Evolutionary conservation across 2,797 vertebrate species (phyloP).

Genomic region (Kryptolebias ocellatus): DNA sequence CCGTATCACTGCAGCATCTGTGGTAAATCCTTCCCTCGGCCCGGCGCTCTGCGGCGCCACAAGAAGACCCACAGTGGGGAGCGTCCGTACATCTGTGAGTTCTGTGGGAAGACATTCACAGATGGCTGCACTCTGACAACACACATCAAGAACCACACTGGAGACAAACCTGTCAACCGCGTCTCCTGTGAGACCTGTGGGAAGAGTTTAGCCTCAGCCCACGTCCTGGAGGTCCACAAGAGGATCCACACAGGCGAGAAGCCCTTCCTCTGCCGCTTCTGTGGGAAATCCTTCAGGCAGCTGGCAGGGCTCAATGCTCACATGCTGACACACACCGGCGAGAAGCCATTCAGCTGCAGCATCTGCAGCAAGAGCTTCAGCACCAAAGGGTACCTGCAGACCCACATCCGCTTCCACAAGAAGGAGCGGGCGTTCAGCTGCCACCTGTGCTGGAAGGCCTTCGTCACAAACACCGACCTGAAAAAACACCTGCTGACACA

Average conservation of each 20-base stretch:
- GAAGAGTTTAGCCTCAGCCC: constrained; percentile 57
- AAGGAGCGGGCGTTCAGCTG: constrained; percentile 49
- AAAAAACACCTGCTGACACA: constrained; percentile 65
- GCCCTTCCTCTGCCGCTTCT: constrained; percentile 50
- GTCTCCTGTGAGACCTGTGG: constrained; percentile 55
- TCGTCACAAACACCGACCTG: constrained; percentile 64
- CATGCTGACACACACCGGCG: constrained; percentile 53
- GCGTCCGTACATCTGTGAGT: constrained; percentile 73
- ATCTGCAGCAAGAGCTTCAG: constrained; percentile 63
- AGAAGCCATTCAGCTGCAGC: constrained; percentile 60
- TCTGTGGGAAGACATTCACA: constrained; percentile 75
- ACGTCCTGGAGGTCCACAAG: constrained; percentile 55
- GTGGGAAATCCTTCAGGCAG: constrained; percentile 58
- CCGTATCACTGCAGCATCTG: constrained; percentile 46
- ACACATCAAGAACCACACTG: constrained; percentile 54
- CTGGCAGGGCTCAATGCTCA: constrained; percentile 53
- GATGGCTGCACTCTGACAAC: constrained; percentile 38
- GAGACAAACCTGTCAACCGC: constrained; percentile 15
- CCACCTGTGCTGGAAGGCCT: constrained; percentile 60
- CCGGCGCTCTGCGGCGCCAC: constrained; percentile 49
- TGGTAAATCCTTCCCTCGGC: constrained; percentile 41
- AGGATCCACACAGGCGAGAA: constrained; percentile 60
- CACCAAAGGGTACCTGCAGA: constrained; percentile 63
- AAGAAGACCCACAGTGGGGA: constrained; percentile 61
- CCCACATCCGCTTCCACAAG: constrained; percentile 58